A percentile compares a stretch with the other conserved stretches of the same genome.
These are phyloP conservation scores for Cylloceria caligata DNA, from an alignment of 2,888 invertebrate genomes.

Conservation along the genomic window DNA sequence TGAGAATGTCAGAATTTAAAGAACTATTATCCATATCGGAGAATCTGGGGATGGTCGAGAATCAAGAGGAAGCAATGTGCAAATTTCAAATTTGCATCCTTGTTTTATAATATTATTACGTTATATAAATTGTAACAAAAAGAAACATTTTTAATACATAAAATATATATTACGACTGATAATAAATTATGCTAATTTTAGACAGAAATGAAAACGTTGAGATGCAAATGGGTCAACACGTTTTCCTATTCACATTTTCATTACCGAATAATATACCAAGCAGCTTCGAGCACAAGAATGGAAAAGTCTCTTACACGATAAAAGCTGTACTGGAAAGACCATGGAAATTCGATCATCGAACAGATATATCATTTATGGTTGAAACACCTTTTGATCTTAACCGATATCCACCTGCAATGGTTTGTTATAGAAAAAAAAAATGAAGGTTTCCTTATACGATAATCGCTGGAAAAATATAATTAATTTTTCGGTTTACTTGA, in stretches of 20 bases:
- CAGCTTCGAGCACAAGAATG: constrained; percentile 89
- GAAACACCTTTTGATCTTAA: constrained; percentile 43
- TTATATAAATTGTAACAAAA: too few species aligned
- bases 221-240: constrained; percentile 89
- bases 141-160: too few species aligned
- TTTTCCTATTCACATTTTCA: constrained; percentile 92
- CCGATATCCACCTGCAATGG: constrained; percentile 37
- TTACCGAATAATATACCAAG: constrained; percentile 90
- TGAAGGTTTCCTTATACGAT: too few species aligned
- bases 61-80: too few species aligned
- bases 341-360: constrained; percentile 92
- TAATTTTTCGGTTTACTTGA: too few species aligned
- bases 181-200: constrained; percentile 58
- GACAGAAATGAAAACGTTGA: constrained; percentile 88
- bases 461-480: too few species aligned
- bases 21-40: too few species aligned
- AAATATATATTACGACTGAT: not conserved
- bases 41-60: too few species aligned
- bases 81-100: too few species aligned
- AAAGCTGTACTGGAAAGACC: constrained; percentile 92
- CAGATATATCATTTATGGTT: constrained; percentile 91
- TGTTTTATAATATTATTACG: too few species aligned
- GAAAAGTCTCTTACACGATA: constrained; percentile 89
- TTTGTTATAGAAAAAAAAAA: constrained; percentile 28
- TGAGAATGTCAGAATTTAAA: too few species aligned